Conservation (phyloP, 1,140 invertebrate species). For the Caenorhabditis inopinata region DNA sequence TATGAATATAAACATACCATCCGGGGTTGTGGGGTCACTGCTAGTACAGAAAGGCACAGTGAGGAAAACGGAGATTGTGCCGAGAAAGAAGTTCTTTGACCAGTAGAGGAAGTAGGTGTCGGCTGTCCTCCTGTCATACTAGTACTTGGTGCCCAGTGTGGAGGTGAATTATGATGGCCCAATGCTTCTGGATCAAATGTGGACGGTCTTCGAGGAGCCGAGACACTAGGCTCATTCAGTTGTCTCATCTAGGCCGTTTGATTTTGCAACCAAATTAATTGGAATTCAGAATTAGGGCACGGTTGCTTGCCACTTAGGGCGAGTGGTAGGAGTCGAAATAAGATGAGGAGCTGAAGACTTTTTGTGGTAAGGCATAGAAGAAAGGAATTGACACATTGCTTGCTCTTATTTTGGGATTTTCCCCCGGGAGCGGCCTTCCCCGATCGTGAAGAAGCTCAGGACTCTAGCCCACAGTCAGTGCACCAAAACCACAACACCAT, state of each 20-base stretch:
- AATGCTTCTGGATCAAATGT: not conserved
- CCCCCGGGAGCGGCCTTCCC: constrained; percentile 22
- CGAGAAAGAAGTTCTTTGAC: constrained; percentile 6
- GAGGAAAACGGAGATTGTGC: constrained; percentile 23
- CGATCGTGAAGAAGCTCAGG: constrained; percentile 6
- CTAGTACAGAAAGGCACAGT: constrained; percentile 20
- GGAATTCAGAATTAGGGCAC: not conserved
- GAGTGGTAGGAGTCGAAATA: not conserved
- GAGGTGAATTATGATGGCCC: constrained; percentile 22
- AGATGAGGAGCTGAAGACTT: constrained; percentile 18
- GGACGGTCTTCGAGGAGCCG: constrained; percentile 4
- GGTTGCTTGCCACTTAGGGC: not conserved
- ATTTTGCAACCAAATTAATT: not conserved
- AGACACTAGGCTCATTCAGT: not conserved
- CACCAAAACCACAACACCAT: constrained; percentile 6
- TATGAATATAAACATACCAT: constrained; percentile 30
- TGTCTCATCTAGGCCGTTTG: not conserved
- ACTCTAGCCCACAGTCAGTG: constrained; percentile 14
- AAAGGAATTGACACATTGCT: constrained; percentile 31
- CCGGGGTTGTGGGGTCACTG: constrained; percentile 9
- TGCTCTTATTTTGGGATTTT: constrained; percentile 21
- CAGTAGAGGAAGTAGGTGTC: not conserved
- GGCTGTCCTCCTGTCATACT: not conserved
- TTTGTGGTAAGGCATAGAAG: constrained; percentile 27
- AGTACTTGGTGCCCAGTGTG: constrained; percentile 20